Conservation (phyloP, 2,113 vertebrate species). For the Pygoscelis antarcticus region DNA sequence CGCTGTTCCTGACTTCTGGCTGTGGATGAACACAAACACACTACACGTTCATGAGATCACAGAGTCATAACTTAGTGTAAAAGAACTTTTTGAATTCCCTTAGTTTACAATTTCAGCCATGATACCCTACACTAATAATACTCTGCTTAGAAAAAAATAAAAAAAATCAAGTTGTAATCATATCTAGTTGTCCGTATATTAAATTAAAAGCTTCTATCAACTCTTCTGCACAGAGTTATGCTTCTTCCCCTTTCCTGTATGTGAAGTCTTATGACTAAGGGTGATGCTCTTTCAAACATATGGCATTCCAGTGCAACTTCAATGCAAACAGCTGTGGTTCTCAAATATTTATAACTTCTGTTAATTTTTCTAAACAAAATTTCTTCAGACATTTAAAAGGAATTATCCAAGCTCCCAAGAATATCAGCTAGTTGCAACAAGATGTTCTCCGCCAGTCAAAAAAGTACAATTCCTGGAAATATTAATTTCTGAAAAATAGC, state of each 20-base stretch:
- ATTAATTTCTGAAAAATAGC: background rate
- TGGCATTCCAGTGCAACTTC: background rate
- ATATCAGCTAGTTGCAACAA: background rate
- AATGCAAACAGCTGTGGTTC: conserved; percentile 13
- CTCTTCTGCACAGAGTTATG: background rate
- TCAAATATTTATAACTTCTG: conserved; percentile 35
- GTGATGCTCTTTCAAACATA: background rate
- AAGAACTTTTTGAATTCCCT: background rate
- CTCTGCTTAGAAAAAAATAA: background rate
- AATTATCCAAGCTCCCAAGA: background rate
- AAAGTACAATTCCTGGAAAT: background rate
- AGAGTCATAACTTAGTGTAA: background rate
- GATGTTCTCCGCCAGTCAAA: background rate
- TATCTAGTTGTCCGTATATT: background rate
- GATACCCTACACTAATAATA: background rate
- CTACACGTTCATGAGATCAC: background rate
- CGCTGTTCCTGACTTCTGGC: background rate
- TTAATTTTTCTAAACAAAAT: conserved; percentile 14
- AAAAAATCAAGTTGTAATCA: background rate
- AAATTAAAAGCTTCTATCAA: background rate
- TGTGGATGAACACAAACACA: background rate
- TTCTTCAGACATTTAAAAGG: background rate
- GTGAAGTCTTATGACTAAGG: background rate
- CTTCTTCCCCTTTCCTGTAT: background rate
- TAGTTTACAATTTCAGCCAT: background rate